Evolutionary conservation across 1,140 invertebrate genomes (phyloP).

Genomic region (Euschistus heros): DNA sequence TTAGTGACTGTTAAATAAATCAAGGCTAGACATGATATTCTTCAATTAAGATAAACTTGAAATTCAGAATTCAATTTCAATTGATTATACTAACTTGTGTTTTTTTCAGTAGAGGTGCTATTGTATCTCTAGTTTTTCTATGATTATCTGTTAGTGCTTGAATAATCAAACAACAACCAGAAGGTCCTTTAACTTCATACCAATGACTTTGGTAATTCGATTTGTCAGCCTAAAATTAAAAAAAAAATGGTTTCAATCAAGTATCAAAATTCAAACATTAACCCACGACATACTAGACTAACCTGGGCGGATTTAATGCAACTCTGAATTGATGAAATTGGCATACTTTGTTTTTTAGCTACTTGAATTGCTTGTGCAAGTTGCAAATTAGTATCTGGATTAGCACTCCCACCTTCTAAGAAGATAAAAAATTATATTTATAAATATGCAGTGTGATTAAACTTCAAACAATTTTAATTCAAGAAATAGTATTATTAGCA

Average conservation of each 20-base stretch:
- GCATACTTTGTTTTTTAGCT: slow-evolving; percentile 48
- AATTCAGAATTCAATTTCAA: not conserved
- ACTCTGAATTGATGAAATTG: slow-evolving; percentile 44
- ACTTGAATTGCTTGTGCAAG: slow-evolving; percentile 45
- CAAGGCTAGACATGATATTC: not conserved
- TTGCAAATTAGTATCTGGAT: slow-evolving; percentile 45
- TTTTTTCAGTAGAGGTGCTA: slow-evolving; percentile 40
- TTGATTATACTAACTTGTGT: slow-evolving; percentile 33
- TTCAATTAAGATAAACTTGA: not conserved
- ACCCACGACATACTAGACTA: slow-evolving; percentile 27
- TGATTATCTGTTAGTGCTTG: slow-evolving; percentile 37
- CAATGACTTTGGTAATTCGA: slow-evolving; percentile 11
- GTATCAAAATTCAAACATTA: not conserved
- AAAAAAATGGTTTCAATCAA: slow-evolving; percentile 27
- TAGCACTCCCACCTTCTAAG: slow-evolving; percentile 27
- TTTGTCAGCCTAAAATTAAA: slow-evolving; percentile 34
- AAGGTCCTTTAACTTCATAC: slow-evolving; percentile 36
- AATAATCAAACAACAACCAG: slow-evolving; percentile 36
- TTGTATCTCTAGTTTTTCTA: slow-evolving; percentile 31
- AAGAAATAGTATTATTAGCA: too few relatives aligned
- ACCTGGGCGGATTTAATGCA: slow-evolving; percentile 41
- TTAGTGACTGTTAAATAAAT: not conserved
- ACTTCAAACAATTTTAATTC: too few relatives aligned
- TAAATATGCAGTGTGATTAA: too few relatives aligned
- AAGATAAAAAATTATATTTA: too few relatives aligned